Percentiles rank a stretch among this genome's conserved stretches.
Evolutionary conservation across 2,113 vertebrate species (phyloP).

Genomic region (Sinocyclocheilus maitianheensis): DNA sequence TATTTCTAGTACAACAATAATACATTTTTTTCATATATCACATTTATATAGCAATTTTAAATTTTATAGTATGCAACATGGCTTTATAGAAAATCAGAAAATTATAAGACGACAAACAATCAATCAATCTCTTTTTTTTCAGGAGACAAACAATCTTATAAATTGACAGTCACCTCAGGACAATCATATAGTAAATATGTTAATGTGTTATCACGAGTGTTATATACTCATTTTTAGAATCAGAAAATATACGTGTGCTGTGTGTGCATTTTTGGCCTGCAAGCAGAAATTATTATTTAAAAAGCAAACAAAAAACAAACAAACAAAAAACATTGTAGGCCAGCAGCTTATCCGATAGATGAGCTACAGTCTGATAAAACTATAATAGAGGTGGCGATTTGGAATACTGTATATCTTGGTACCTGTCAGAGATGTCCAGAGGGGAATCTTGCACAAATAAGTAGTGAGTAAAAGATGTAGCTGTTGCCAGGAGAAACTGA

Average conservation of each 20-base stretch:
- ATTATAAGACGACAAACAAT: neutral
- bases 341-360: neutral
- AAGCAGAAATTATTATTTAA: neutral
- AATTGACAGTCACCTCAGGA: neutral
- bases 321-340: constrained; percentile 7
- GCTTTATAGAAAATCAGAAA: neutral
- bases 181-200: neutral
- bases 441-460: constrained; percentile 38
- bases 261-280: neutral
- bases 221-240: neutral
- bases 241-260: neutral
- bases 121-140: no score
- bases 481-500: constrained; percentile 47
- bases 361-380: constrained; percentile 18
- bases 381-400: constrained; percentile 13
- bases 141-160: neutral
- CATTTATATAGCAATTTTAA: neutral
- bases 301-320: neutral
- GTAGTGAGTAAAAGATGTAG: constrained; percentile 52
- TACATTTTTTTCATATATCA: neutral
- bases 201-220: neutral
- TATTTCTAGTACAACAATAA: neutral
- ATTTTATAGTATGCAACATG: neutral
- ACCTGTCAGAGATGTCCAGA: constrained; percentile 27
- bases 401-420: constrained; percentile 24